These are phyloP conservation scores for Parascotia fuliginaria DNA, from an alignment of 2,888 invertebrate genomes.

Conservation along the genomic window DNA sequence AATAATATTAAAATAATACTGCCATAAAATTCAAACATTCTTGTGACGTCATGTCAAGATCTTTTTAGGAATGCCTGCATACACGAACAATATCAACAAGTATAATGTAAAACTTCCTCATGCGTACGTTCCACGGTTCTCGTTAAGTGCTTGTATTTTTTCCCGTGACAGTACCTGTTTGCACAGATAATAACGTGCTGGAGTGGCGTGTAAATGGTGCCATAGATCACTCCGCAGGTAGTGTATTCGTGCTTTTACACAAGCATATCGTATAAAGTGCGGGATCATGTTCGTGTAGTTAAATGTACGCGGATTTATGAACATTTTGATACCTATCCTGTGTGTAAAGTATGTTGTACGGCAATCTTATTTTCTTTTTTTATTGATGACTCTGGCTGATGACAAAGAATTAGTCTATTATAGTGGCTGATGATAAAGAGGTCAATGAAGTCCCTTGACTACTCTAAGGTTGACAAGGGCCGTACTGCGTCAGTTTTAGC, in stretches of 20 bases:
- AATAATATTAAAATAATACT: too few species aligned
- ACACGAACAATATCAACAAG: conserved; percentile 3
- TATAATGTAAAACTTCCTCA: conserved; percentile 3
- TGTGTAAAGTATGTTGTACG: too few species aligned
- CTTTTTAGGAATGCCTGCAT: neutral
- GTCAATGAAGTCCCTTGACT: too few species aligned
- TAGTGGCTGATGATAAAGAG: too few species aligned
- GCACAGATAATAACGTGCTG: conserved; percentile 13
- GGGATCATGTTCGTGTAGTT: neutral
- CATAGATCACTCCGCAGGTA: conserved; percentile 39
- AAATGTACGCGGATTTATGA: neutral
- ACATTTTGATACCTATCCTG: too few species aligned
- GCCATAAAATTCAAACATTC: neutral
- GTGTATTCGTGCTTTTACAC: conserved; percentile 10
- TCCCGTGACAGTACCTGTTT: conserved; percentile 16
- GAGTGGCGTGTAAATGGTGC: conserved; percentile 43
- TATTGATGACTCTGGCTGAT: too few species aligned
- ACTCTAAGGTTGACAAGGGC: too few species aligned
- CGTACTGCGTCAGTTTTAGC: too few species aligned
- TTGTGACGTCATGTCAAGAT: neutral
- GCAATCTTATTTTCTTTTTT: too few species aligned
- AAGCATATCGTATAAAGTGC: conserved; percentile 5
- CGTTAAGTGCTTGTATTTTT: conserved; percentile 14
- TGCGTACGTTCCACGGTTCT: conserved; percentile 1
- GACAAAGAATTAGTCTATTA: too few species aligned